A percentile compares a stretch with the other conserved stretches of the same genome.
phyloP scores from a whole-genome alignment of 2,888 invertebrate species.

The Ligdia adustata region DNA sequence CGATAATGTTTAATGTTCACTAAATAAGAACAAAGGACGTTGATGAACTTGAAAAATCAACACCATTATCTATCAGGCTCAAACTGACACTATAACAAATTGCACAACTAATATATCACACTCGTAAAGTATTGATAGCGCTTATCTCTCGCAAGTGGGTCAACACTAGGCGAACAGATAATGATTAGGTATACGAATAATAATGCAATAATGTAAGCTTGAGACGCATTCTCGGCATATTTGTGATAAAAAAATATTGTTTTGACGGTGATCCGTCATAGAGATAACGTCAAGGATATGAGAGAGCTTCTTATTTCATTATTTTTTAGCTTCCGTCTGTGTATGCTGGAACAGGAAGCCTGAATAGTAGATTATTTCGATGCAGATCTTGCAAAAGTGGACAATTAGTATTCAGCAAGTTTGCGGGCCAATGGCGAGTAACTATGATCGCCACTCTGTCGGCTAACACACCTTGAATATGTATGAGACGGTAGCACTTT shows the following conservation, averaged over 20 bases:
- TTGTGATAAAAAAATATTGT: constrained; percentile 43
- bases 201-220: constrained; percentile 29
- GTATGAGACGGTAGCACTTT: constrained; percentile 61
- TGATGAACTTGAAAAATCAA: constrained; percentile 64
- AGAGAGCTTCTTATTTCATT: constrained; percentile 30
- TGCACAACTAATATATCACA: constrained; percentile 69
- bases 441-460: constrained; percentile 55
- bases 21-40: constrained; percentile 55
- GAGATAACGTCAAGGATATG: constrained; percentile 42
- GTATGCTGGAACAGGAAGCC: constrained; percentile 59
- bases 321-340: constrained; percentile 43
- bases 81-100: constrained; percentile 61
- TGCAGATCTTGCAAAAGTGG: constrained; percentile 66
- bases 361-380: constrained; percentile 67
- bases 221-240: constrained; percentile 35
- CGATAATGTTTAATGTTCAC: constrained; percentile 51
- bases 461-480: constrained; percentile 66
- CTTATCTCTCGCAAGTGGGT: constrained; percentile 72
- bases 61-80: constrained; percentile 50
- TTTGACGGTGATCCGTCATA: constrained; percentile 44
- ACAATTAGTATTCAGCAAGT: constrained; percentile 73
- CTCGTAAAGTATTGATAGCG: constrained; percentile 60
- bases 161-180: constrained; percentile 61
- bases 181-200: constrained; percentile 32
- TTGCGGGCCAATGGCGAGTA: constrained; percentile 69